Evolutionary conservation across 1,140 invertebrate species (phyloP).

Genomic region (Microplitis mediator): DNA sequence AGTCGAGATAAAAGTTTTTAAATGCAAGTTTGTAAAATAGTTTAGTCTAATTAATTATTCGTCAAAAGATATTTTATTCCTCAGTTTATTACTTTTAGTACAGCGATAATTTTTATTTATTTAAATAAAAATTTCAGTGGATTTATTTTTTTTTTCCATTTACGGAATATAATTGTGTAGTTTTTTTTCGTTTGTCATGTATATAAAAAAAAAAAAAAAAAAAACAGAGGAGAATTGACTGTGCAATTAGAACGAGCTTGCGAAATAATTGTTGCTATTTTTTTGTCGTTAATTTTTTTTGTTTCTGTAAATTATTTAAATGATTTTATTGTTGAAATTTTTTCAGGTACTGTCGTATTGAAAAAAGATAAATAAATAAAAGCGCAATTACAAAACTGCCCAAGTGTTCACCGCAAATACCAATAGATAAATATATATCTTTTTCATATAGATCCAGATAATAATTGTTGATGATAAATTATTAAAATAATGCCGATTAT

Average conservation of each 20-base stretch:
- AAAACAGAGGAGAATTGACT: neutral
- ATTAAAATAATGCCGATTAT: constrained; percentile 13
- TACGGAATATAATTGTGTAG: neutral
- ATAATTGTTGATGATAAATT: constrained; percentile 25
- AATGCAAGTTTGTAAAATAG: too few species aligned
- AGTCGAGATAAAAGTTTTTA: too few species aligned
- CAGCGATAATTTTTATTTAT: neutral
- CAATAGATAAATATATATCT: constrained; percentile 37
- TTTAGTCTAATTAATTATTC: too few species aligned
- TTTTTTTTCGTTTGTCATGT: neutral
- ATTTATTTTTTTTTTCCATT: neutral
- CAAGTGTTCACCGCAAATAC: constrained; percentile 55
- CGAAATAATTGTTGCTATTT: neutral
- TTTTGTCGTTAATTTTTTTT: neutral
- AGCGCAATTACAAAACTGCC: constrained; percentile 51
- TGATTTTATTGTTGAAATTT: neutral
- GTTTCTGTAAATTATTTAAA: neutral
- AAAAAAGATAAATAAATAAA: constrained; percentile 22
- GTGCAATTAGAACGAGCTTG: neutral
- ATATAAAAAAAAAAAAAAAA: neutral
- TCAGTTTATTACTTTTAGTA: too few species aligned
- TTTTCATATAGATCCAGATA: constrained; percentile 35
- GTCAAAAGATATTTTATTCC: too few species aligned
- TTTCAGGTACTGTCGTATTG: neutral
- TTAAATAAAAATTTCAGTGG: neutral